Percentiles rank a stretch among this genome's conserved stretches.
Conservation (phyloP, 2,797 vertebrate species). For the Sebastes wilsoni region DNA sequence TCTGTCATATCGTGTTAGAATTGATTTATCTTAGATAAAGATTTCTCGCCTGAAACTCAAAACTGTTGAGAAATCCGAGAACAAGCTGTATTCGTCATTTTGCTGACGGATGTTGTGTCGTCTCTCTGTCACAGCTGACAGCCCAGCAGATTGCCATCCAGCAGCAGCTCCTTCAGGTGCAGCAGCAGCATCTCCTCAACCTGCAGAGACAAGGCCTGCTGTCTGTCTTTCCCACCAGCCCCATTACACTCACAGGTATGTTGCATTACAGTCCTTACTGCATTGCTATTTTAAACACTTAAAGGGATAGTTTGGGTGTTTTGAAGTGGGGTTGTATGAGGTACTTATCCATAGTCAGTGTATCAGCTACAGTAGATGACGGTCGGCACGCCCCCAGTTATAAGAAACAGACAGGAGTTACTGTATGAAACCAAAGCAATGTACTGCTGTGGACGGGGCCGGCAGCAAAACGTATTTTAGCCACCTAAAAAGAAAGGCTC, state of each 20-base stretch:
- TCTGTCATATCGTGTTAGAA: neutral
- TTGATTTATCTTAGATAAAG: neutral
- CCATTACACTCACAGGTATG: conserved; percentile 51
- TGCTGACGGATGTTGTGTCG: conserved; percentile 5
- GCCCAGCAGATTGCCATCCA: conserved; percentile 96
- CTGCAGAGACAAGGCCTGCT: conserved; percentile 96
- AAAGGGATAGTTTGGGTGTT: too few relatives aligned
- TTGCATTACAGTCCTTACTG: neutral
- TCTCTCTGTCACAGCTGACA: conserved; percentile 86
- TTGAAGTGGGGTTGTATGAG: too few relatives aligned
- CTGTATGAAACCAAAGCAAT: too few relatives aligned
- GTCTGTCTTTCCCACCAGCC: conserved; percentile 81
- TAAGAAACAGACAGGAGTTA: too few relatives aligned
- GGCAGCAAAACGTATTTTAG: too few relatives aligned
- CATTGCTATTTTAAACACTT: neutral
- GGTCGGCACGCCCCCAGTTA: too few relatives aligned
- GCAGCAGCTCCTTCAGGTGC: conserved; percentile 96
- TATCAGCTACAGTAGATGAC: too few relatives aligned
- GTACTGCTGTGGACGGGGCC: too few relatives aligned
- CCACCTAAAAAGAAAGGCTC: too few relatives aligned
- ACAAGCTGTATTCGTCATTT: neutral
- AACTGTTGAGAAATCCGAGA: neutral
- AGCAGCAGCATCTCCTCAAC: conserved; percentile 96
- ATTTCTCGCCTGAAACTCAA: neutral
- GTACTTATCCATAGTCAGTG: too few relatives aligned